These are phyloP conservation scores for Eublepharis macularius DNA, from an alignment of 2,113 vertebrate genomes.

Conservation along the genomic window DNA sequence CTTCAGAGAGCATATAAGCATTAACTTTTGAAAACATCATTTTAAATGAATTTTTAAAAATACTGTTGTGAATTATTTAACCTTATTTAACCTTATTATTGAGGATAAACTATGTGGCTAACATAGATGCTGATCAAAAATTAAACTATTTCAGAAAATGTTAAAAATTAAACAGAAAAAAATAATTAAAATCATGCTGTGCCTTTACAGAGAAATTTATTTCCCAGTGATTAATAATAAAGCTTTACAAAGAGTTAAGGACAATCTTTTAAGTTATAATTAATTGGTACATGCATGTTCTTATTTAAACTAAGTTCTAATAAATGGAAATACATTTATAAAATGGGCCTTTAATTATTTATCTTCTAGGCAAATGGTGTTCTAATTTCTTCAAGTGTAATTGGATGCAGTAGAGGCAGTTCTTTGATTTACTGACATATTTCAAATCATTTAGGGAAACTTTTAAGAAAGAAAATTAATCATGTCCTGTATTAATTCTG, in stretches of 20 bases:
- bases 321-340: slow-evolving; percentile 69
- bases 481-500: slow-evolving; percentile 49
- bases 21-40: slow-evolving; percentile 53
- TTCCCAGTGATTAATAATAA: slow-evolving; percentile 55
- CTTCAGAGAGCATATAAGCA: slow-evolving; percentile 49
- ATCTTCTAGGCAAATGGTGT: slow-evolving; percentile 69
- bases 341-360: slow-evolving; percentile 69
- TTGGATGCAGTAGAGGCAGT: slow-evolving; percentile 53
- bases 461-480: slow-evolving; percentile 61
- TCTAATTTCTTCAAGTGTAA: slow-evolving; percentile 69
- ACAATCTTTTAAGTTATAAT: slow-evolving; percentile 70
- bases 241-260: slow-evolving; percentile 60
- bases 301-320: slow-evolving; percentile 65
- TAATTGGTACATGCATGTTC: slow-evolving; percentile 68
- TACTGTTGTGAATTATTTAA: slow-evolving; percentile 58
- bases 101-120: slow-evolving; percentile 53
- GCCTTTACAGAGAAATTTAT: slow-evolving; percentile 50
- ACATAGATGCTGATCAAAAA: slow-evolving; percentile 53
- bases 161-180: slow-evolving; percentile 63
- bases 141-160: slow-evolving; percentile 56
- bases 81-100: slow-evolving; percentile 56
- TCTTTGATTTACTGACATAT: slow-evolving; percentile 67
- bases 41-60: slow-evolving; percentile 59
- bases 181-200: slow-evolving; percentile 61
- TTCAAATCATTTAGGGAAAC: slow-evolving; percentile 56